Evolutionary conservation across 2,888 invertebrate genomes (phyloP).

Genomic region (Eurytoma californica): DNA sequence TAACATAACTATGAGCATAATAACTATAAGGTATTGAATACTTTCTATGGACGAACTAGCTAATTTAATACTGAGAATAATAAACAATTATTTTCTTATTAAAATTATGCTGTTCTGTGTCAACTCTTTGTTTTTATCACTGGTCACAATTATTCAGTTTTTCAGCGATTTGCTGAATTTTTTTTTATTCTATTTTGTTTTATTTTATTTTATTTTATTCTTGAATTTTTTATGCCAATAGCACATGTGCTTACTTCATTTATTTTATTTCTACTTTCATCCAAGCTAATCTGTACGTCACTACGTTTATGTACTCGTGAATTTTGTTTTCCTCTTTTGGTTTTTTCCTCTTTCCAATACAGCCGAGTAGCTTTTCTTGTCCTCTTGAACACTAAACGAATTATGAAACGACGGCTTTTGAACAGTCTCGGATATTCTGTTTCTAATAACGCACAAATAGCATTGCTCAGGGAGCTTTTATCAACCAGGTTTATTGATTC

Average conservation of each 20-base stretch:
- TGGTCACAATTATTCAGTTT: conserved; percentile 46
- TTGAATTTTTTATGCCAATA: background rate
- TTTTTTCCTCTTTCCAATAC: conserved; percentile 1
- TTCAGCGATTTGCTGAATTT: background rate
- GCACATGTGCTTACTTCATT: conserved; percentile 2
- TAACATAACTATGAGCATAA: too few species aligned
- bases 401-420: conserved; percentile 11
- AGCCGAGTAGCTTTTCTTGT: background rate
- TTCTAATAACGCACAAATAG: conserved; percentile 14
- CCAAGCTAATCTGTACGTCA: background rate
- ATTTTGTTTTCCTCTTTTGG: too few species aligned
- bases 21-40: too few species aligned
- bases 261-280: background rate
- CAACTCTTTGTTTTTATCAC: conserved; percentile 24
- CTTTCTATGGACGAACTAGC: too few species aligned
- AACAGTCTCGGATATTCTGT: conserved; percentile 25
- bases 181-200: background rate
- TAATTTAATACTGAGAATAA: too few species aligned
- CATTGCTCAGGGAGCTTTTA: conserved; percentile 19
- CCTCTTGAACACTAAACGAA: background rate
- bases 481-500: conserved; percentile 38
- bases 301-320: background rate
- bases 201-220: conserved; percentile 2
- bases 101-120: background rate
- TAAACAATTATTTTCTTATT: background rate